Evolutionary conservation across 2,888 invertebrate species (phyloP).

Genomic region (Drosophila longiperda): DNA sequence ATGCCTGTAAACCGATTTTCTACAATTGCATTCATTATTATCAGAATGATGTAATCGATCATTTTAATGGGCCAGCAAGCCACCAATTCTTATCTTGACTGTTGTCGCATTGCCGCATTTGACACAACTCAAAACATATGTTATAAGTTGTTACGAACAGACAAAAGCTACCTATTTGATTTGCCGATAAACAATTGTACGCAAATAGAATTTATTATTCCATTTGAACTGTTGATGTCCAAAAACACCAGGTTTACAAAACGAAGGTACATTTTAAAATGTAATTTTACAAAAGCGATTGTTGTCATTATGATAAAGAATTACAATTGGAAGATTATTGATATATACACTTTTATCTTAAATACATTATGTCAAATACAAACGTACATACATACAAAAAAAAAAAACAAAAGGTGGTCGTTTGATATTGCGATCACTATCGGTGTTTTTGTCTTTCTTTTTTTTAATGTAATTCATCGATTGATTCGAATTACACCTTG

Average conservation of each 20-base stretch:
- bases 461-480: neutral
- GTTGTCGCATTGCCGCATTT: neutral
- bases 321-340: slow-evolving; percentile 70
- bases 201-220: slow-evolving; percentile 9
- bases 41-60: neutral
- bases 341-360: slow-evolving; percentile 69
- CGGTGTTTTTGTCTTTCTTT: slow-evolving; percentile 39
- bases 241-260: slow-evolving; percentile 9
- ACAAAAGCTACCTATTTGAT: slow-evolving; percentile 10
- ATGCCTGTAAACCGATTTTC: neutral
- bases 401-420: slow-evolving; percentile 41
- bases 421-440: slow-evolving; percentile 32
- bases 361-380: slow-evolving; percentile 53
- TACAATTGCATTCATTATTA: neutral
- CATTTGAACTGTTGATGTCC: neutral
- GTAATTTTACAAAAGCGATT: slow-evolving; percentile 66
- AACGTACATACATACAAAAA: slow-evolving; percentile 30
- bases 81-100: slow-evolving; percentile 30
- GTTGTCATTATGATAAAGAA: slow-evolving; percentile 40
- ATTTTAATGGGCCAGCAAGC: slow-evolving; percentile 1
- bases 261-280: slow-evolving; percentile 24
- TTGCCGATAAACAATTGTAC: slow-evolving; percentile 28
- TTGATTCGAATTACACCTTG: slow-evolving; percentile 87
- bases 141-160: slow-evolving; percentile 38
- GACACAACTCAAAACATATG: slow-evolving; percentile 40